phyloP scores from a whole-genome alignment of 53 echinoderm and acorn worm species.

The Apostichopus leukothele region DNA sequence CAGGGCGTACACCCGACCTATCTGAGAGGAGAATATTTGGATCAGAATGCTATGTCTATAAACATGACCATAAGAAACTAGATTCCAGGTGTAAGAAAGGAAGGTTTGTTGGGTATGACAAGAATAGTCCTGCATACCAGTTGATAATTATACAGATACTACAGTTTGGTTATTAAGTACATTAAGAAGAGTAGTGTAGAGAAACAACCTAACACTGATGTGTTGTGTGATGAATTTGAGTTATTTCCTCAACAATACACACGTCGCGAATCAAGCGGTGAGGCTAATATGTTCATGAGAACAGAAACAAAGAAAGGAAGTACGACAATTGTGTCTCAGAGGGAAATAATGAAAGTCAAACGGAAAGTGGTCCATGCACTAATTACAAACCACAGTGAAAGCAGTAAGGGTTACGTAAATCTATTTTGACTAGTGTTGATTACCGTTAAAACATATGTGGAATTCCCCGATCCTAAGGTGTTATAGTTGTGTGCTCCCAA shows the following conservation, averaged over 20 bases:
- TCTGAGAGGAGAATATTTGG: slow-evolving; percentile 48
- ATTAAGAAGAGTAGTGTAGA: not conserved
- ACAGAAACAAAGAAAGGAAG: not conserved
- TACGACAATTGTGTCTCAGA: not conserved
- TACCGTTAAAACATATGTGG: slow-evolving; percentile 44
- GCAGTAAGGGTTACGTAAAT: not conserved
- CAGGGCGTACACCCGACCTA: slow-evolving; percentile 44
- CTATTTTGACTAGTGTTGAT: not conserved
- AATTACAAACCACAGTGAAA: slow-evolving; percentile 3
- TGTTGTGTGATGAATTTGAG: slow-evolving; percentile 20
- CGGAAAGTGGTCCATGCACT: not conserved
- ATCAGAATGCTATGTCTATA: slow-evolving; percentile 27
- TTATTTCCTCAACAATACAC: not conserved
- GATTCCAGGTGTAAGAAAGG: slow-evolving; percentile 42
- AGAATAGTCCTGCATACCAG: slow-evolving; percentile 26
- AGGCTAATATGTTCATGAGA: not conserved
- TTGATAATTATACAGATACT: not conserved
- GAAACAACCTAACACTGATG: slow-evolving; percentile 25
- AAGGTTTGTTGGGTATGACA: slow-evolving; percentile 31
- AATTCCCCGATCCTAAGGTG: slow-evolving; percentile 36
- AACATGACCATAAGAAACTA: slow-evolving; percentile 27
- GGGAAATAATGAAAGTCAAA: not conserved
- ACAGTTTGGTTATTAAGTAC: slow-evolving; percentile 1
- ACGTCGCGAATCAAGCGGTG: no score
- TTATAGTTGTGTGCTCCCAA: no score